phyloP scores from a whole-genome alignment of 1,140 invertebrate genomes.

The Amyelois transitella region DNA sequence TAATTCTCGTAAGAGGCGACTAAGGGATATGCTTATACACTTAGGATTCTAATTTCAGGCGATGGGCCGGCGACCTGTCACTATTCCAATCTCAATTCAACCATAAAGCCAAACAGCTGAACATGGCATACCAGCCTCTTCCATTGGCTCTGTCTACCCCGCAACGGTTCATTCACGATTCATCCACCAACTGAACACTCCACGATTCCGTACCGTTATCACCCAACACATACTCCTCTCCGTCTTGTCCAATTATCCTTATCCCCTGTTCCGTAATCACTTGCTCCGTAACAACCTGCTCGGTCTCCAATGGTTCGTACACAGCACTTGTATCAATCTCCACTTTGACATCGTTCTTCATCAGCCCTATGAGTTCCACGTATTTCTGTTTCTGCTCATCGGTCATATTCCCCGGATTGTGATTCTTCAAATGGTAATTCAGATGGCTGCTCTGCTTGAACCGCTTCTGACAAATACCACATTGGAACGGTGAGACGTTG shows the following conservation, averaged over 20 bases:
- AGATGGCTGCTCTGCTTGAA: conserved; percentile 69
- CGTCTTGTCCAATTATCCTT: background rate
- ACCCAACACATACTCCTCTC: conserved; percentile 2
- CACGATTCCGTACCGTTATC: conserved; percentile 1
- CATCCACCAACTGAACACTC: conserved; percentile 5
- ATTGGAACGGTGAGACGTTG: conserved; percentile 85
- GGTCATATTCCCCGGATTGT: conserved; percentile 42
- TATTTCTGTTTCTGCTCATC: conserved; percentile 44
- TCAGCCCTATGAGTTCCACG: conserved; percentile 27
- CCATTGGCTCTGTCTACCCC: no score
- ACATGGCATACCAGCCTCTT: no score
- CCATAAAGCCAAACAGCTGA: no score
- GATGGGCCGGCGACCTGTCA: no score
- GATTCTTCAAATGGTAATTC: conserved; percentile 63
- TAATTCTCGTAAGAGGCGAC: no score
- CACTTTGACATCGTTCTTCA: conserved; percentile 11
- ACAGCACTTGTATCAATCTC: conserved; percentile 5
- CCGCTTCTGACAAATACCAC: conserved; percentile 76
- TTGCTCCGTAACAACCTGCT: conserved; percentile 1
- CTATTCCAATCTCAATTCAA: no score
- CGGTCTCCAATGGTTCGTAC: background rate
- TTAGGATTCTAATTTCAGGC: no score
- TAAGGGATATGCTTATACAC: no score
- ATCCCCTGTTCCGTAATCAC: no score
- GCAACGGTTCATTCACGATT: background rate